Base-by-base conservation (phyloP, 2,888 invertebrate genomes). In the Tryphoninae sp. region DNA sequence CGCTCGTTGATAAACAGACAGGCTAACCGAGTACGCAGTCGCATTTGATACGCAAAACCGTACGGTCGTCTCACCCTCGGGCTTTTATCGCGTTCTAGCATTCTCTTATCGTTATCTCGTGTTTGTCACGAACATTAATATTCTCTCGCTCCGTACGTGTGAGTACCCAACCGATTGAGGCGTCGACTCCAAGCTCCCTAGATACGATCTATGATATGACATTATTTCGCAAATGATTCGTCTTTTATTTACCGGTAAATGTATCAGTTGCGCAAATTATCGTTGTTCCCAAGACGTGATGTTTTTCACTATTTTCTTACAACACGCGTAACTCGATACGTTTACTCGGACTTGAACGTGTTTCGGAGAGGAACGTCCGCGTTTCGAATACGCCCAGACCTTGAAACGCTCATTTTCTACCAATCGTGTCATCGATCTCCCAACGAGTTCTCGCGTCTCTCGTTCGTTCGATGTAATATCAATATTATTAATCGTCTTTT, bases 91-190 rank as follows among this genome's bases (percentile, higher is more conserved):
- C 78, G 64, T 62, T 67, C 45, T 64, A 61, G 65, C 68, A 58
- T 75, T 75, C 53, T 69, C 65, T 62, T 72, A 79, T 71, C 76
- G 80, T 86, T 86, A 86, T 88, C 86, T 86, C 61, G 8, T 88
- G 86, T 87, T 87, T 88, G 85, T 86, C 76, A 78, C 67, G 74
- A 83, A 81, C 80, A 84, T 87, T 86, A 88, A 87, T 86, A 86
- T 84, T 84, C 83, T 80, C 83, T 79, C 58, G 76, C 74, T 58
- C 65, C 67, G 78, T 78, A 40, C 65, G 74, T 82, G 62, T 61
- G 71, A 68, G 62, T 61, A 45, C 62, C 69, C 45, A 61, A 33
- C 45, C 49, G 33, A 77, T 55, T 23, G 68, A 58, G 69, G 64
- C 65, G 72, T 81, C 76, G 78, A 69, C 75, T 73, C 62, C 64